Base-by-base conservation (phyloP, 1,140 invertebrate genomes). In the Pseudobourletiella spinata region DNA sequence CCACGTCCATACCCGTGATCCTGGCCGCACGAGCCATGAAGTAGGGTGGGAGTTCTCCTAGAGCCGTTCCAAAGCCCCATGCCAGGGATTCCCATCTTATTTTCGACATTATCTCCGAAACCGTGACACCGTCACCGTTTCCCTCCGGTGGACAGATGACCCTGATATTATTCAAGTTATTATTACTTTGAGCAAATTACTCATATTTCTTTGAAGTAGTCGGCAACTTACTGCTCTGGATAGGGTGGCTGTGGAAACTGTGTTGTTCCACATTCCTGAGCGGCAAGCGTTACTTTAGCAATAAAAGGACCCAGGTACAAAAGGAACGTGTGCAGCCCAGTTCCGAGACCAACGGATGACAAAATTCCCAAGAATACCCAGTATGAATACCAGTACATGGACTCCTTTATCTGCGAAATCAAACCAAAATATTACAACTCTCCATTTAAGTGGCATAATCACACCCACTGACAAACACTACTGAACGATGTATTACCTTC, bases 311-410 rank as follows among this genome's bases (percentile, higher is more conserved):
- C 95, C 68, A 99, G 78, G 76, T 99, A 99, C 35, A 99, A 79
- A 15, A 99, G 79, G 79, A 99, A 99, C 55, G 96, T 99, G 75
- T 99, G 97, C 25, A 99, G 82, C 4, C 96, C 97, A 0, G 95
- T 98, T 15, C 97, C 97, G 29, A 99, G 79, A 1, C 97, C 96
- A 48, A 99, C 92, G 11, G 94, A 98, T 24, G 95, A 98, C 54
- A 98, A 81, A 20, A 99, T 86, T 30, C 96, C 96, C 50, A 99
- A 81, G 14, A 92, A 86, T 63, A 95, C 79, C 96, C 96, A 99
- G 79, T 96, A 98, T 8, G 83, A 71, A 78, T 85, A 91, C 87
- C 91, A 95, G 52, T 63, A 63, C 48, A 69, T 61, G 46, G 61
- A 46, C 56, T 63, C 62, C 43, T 67, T 69, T 30, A 69, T 56